These are phyloP conservation scores for Thunnus maccoyii DNA, from an alignment of 2,113 vertebrate genomes.

Conservation along the genomic window DNA sequence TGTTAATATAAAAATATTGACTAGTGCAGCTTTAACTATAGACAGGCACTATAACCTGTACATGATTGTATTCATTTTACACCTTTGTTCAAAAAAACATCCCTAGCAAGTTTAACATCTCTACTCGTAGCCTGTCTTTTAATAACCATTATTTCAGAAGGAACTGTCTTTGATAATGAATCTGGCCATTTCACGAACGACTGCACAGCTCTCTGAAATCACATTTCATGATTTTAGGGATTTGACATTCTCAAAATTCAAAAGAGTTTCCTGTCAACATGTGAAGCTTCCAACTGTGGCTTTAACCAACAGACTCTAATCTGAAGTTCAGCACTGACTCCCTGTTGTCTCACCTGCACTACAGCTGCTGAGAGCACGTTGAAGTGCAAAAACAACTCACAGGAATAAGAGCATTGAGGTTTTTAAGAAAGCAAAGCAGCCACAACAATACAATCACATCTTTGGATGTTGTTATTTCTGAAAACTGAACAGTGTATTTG, in stretches of 20 bases:
- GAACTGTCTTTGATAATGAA: slow-evolving; percentile 26
- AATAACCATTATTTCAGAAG: slow-evolving; percentile 2
- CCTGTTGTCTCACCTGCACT: slow-evolving; percentile 37
- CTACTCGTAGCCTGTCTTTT: background rate
- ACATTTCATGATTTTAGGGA: slow-evolving; percentile 41
- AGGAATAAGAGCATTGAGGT: slow-evolving; percentile 28
- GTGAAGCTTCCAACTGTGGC: slow-evolving; percentile 34
- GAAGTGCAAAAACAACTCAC: slow-evolving; percentile 52
- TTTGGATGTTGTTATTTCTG: slow-evolving; percentile 38
- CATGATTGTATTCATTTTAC: background rate
- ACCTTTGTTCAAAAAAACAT: background rate
- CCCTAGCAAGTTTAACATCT: background rate
- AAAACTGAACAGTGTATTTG: slow-evolving; percentile 36
- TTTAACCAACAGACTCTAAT: slow-evolving; percentile 48
- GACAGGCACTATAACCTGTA: background rate
- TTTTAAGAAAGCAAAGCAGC: slow-evolving; percentile 26
- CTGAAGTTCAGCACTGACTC: slow-evolving; percentile 50
- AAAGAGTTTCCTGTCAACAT: slow-evolving; percentile 48
- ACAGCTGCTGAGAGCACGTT: slow-evolving; percentile 45
- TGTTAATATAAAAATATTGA: slow-evolving; percentile 9
- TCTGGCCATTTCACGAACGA: slow-evolving; percentile 15
- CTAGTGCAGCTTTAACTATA: background rate
- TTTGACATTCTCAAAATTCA: slow-evolving; percentile 54
- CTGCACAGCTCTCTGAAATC: slow-evolving; percentile 41
- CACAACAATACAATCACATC: slow-evolving; percentile 22